Conservation (phyloP, 2,888 invertebrate species). For the Graphium colonna region DNA sequence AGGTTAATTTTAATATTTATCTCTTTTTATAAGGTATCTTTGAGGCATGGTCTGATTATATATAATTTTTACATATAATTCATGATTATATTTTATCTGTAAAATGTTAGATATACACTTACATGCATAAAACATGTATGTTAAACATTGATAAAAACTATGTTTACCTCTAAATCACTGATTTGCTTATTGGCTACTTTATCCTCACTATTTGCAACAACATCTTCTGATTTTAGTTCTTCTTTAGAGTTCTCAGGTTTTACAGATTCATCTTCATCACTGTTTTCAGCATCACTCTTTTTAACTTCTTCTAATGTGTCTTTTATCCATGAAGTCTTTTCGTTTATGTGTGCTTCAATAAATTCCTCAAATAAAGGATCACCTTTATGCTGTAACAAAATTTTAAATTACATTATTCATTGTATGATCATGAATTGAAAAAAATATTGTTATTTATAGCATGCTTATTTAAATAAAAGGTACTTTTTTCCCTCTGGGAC, state of each 20-base stretch:
- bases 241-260: conserved; percentile 25
- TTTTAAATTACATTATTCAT: too few relatives aligned
- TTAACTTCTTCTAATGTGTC: conserved; percentile 56
- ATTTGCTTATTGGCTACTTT: conserved; percentile 86
- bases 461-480: too few relatives aligned
- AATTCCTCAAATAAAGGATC: conserved; percentile 95
- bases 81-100: too few relatives aligned
- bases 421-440: neutral
- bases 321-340: conserved; percentile 63
- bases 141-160: neutral
- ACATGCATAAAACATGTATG: too few relatives aligned
- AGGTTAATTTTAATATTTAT: too few relatives aligned
- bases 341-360: conserved; percentile 87
- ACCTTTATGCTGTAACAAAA: conserved; percentile 84
- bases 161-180: conserved; percentile 85
- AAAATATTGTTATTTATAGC: too few relatives aligned
- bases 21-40: too few relatives aligned
- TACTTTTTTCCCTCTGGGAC: too few relatives aligned
- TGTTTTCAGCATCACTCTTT: conserved; percentile 55
- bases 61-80: too few relatives aligned
- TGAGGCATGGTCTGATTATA: too few relatives aligned
- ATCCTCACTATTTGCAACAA: conserved; percentile 37
- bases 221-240: conserved; percentile 26
- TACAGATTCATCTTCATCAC: conserved; percentile 51
- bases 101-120: too few relatives aligned